phyloP scores from a whole-genome alignment of 2,113 vertebrate species.

The Tyto alba region DNA sequence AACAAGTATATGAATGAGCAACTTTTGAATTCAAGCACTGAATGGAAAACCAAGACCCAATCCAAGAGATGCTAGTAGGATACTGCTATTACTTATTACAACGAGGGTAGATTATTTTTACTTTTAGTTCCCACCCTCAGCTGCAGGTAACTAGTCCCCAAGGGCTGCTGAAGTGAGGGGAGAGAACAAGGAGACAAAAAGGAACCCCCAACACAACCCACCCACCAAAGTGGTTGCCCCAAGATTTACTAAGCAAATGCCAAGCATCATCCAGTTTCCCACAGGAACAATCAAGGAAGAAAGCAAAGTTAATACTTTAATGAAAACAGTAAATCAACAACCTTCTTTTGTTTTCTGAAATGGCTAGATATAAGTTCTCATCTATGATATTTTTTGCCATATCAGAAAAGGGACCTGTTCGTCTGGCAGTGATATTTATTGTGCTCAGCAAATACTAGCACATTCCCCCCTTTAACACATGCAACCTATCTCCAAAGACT shows the following conservation, averaged over 20 bases:
- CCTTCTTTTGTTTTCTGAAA: neutral
- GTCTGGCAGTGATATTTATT: neutral
- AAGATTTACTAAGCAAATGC: neutral
- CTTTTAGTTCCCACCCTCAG: neutral
- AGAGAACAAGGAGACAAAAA: neutral
- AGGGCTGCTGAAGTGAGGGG: neutral
- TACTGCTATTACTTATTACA: neutral
- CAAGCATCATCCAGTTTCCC: neutral
- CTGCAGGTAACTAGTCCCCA: neutral
- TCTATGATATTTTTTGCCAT: neutral
- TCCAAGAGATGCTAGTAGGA: neutral
- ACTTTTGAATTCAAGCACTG: neutral
- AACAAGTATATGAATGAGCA: neutral
- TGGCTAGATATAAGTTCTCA: neutral
- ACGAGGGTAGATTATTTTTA: neutral
- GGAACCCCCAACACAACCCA: neutral
- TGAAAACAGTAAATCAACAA: neutral
- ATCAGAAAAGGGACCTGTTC: neutral
- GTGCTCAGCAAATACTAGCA: neutral
- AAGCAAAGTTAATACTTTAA: neutral
- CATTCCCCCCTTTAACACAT: neutral
- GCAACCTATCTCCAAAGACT: neutral
- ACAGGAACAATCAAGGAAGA: neutral
- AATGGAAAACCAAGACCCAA: neutral
- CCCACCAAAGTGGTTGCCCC: neutral